Evolutionary conservation across 2,113 vertebrate species (phyloP).

Genomic region (Istiophorus platypterus): DNA sequence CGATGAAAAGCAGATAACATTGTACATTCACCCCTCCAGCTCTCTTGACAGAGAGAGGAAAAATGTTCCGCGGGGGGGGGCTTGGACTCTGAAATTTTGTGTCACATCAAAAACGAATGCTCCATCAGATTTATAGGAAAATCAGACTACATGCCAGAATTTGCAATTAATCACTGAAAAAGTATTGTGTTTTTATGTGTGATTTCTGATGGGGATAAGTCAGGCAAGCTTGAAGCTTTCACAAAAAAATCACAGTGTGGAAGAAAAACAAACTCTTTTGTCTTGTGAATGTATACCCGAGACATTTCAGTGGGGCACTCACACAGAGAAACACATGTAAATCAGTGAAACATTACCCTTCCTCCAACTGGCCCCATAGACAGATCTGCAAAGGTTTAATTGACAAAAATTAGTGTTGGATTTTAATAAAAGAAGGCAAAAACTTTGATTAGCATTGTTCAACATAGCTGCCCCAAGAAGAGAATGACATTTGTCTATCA

Average conservation of each 20-base stretch:
- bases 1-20: conserved; percentile 68
- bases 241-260: conserved; percentile 55
- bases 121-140: conserved; percentile 39
- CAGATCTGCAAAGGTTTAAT: conserved; percentile 2
- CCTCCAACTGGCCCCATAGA: background rate
- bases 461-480: background rate
- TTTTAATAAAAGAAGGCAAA: background rate
- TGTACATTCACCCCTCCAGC: conserved; percentile 44
- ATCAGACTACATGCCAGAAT: conserved; percentile 46
- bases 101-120: conserved; percentile 46
- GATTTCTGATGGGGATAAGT: conserved; percentile 62
- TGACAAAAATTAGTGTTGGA: background rate
- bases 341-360: conserved; percentile 37
- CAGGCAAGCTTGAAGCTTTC: conserved; percentile 55
- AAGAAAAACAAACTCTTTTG: conserved; percentile 56
- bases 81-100: conserved; percentile 44
- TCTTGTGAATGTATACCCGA: conserved; percentile 40
- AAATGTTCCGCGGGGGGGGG: conserved; percentile 36
- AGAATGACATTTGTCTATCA: background rate
- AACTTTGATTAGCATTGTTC: background rate
- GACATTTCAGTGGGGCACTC: conserved; percentile 1
- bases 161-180: conserved; percentile 54
- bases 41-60: conserved; percentile 36
- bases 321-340: conserved; percentile 34
- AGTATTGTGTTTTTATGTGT: conserved; percentile 37